phyloP scores from a whole-genome alignment of 2,113 vertebrate species.

The Melierax canorus region DNA sequence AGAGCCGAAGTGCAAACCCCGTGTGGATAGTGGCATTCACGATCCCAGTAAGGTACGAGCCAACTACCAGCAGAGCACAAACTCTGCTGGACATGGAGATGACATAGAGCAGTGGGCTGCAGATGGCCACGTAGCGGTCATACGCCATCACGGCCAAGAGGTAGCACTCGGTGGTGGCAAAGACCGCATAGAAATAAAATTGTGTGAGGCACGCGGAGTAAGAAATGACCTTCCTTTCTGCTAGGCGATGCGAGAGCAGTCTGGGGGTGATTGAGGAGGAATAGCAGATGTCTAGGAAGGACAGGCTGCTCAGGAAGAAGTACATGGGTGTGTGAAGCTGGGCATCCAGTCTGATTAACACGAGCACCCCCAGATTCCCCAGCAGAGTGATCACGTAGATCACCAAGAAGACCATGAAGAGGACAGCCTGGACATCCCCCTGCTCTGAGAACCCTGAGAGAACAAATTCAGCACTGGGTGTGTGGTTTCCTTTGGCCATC shows the following conservation, averaged over 20 bases:
- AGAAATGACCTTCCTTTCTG: background rate
- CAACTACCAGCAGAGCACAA: background rate
- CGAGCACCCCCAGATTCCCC: background rate
- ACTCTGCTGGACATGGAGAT: background rate
- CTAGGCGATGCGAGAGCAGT: background rate
- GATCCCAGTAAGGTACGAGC: background rate
- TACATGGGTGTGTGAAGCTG: background rate
- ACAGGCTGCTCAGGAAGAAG: conserved; percentile 1
- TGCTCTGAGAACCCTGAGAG: background rate
- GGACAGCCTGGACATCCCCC: background rate
- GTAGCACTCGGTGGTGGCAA: background rate
- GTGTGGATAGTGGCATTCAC: background rate
- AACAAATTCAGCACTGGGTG: background rate
- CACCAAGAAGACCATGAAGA: background rate
- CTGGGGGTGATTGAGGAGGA: background rate
- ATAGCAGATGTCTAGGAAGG: background rate
- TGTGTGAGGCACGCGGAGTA: background rate
- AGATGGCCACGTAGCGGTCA: background rate
- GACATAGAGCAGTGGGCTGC: background rate
- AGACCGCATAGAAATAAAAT: background rate
- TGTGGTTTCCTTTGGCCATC: background rate
- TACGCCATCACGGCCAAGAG: background rate
- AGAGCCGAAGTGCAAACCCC: background rate
- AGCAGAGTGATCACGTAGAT: background rate
- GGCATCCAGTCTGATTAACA: background rate